These are phyloP conservation scores for Trachops cirrhosus DNA, from an alignment of 2,797 vertebrate genomes.

Conservation along the genomic window DNA sequence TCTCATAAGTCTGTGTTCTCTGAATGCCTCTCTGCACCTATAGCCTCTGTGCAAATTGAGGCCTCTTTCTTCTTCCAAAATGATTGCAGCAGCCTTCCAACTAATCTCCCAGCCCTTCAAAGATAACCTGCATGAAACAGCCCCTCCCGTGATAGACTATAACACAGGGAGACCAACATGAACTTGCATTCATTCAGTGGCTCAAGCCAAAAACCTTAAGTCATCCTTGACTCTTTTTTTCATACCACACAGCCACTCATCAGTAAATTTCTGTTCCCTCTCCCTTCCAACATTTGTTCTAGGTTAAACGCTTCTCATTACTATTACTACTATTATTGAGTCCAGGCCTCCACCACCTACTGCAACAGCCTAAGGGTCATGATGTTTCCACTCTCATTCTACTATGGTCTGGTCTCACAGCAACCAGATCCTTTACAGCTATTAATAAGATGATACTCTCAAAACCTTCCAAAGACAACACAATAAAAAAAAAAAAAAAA, in stretches of 20 bases:
- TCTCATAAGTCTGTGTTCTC: not conserved
- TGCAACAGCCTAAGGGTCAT: not conserved
- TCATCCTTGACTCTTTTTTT: not conserved
- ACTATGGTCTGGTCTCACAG: not conserved
- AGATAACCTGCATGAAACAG: not conserved
- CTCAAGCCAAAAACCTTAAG: not conserved
- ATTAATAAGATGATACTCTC: not conserved
- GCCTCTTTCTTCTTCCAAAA: not conserved
- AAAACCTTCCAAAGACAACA: constrained; percentile 6
- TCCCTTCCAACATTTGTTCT: not conserved
- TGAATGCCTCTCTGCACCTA: not conserved
- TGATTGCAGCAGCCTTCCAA: not conserved
- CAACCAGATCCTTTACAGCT: not conserved
- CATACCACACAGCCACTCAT: not conserved
- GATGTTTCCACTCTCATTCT: not conserved
- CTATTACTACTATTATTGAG: not conserved
- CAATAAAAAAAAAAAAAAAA: not conserved
- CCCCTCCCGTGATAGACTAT: not conserved
- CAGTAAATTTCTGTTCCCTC: not conserved
- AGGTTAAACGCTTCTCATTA: not conserved
- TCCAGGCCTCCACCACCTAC: not conserved
- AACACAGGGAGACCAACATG: not conserved
- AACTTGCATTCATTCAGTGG: not conserved
- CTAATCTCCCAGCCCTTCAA: not conserved
- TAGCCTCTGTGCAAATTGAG: not conserved